phyloP scores from a whole-genome alignment of 2,797 vertebrate genomes.

The Myotis myotis region DNA sequence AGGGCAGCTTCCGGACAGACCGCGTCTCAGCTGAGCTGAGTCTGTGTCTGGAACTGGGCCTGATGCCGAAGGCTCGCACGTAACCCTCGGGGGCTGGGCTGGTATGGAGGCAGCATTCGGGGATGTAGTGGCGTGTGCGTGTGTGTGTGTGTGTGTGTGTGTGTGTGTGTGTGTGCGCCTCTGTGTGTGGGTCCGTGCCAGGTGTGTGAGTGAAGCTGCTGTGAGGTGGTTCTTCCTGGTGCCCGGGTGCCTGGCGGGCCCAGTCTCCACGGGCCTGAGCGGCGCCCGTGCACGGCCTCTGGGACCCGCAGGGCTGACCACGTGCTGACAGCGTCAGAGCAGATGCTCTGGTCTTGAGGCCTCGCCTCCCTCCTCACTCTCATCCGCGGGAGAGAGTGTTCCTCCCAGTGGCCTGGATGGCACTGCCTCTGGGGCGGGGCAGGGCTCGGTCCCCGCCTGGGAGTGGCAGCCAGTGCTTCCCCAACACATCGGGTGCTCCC shows the following conservation, averaged over 20 bases:
- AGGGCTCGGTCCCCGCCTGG: background rate
- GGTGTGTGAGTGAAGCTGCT: background rate
- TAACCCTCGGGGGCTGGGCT: background rate
- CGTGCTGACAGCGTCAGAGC: background rate
- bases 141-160: too few relatives aligned
- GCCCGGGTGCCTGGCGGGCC: background rate
- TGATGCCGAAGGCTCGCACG: background rate
- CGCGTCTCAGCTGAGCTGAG: background rate
- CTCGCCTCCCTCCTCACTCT: background rate
- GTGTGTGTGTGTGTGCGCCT: background rate
- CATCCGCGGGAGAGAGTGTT: background rate
- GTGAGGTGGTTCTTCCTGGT: background rate
- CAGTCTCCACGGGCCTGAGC: background rate
- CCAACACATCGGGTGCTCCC: rapidly evolving
- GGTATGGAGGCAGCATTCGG: background rate
- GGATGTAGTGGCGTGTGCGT: background rate
- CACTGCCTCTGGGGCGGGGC: background rate
- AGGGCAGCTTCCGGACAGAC: too few relatives aligned
- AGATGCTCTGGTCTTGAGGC: background rate
- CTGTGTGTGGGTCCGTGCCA: background rate
- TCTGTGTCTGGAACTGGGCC: background rate
- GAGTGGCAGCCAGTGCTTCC: background rate
- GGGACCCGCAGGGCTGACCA: background rate
- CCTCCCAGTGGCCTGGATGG: background rate
- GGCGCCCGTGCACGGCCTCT: background rate